phyloP scores from a whole-genome alignment of 1,140 invertebrate genomes.

The Andrena cerasifolii region DNA sequence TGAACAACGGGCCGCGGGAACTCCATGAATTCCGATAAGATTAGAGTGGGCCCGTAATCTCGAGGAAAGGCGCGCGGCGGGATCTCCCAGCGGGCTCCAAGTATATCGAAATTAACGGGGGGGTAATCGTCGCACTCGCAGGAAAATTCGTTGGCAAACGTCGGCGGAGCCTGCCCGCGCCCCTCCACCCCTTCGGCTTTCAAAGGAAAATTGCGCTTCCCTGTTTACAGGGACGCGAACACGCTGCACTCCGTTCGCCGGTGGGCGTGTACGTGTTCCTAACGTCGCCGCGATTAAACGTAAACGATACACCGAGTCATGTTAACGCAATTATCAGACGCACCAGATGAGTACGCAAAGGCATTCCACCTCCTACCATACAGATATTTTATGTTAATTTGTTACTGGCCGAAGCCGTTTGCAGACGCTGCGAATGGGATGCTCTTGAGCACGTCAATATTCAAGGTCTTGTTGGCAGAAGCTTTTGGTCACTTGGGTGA shows the following conservation, averaged over 20 bases:
- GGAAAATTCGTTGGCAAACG: constrained; percentile 9
- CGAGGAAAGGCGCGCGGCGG: not conserved
- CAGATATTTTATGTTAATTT: constrained; percentile 1
- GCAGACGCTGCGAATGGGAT: too few species aligned
- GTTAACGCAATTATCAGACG: constrained; percentile 13
- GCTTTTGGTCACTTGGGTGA: too few species aligned
- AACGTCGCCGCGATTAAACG: constrained; percentile 5
- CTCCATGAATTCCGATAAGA: constrained; percentile 13
- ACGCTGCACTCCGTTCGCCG: not conserved
- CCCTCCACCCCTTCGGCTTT: too few species aligned
- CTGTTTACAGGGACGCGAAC: not conserved
- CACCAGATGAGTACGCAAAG: not conserved
- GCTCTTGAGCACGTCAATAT: too few species aligned
- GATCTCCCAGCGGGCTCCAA: too few species aligned
- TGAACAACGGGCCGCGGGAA: not conserved
- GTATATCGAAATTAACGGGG: constrained; percentile 13
- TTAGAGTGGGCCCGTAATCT: constrained; percentile 2
- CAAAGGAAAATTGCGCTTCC: constrained; percentile 14
- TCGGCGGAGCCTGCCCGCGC: not conserved
- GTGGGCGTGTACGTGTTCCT: not conserved
- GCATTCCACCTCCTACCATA: not conserved
- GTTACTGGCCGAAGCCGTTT: not conserved
- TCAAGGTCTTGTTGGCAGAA: too few species aligned
- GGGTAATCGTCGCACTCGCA: constrained; percentile 2
- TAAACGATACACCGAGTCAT: not conserved